Percentiles rank a stretch among this genome's conserved stretches.
Evolutionary conservation across 2,888 invertebrate species (phyloP).

Genomic region (Rhogogaster chlorosoma): DNA sequence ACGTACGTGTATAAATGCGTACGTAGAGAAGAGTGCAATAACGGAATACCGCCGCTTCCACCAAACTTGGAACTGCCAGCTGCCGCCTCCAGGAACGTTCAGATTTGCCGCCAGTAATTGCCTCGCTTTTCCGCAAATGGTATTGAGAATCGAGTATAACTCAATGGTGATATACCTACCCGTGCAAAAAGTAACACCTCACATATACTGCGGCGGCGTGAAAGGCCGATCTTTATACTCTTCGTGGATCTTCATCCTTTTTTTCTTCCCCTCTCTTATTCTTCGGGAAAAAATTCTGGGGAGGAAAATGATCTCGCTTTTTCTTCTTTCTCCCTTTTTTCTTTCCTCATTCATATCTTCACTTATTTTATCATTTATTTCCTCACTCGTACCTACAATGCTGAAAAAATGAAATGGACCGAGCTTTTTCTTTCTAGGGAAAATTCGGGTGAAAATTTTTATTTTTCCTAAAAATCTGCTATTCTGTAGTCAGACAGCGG

Average conservation of each 20-base stretch:
- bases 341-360: neutral
- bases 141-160: conserved; percentile 12
- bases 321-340: neutral
- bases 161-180: conserved; percentile 28
- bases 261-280: neutral
- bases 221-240: conserved; percentile 8
- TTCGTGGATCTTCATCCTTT: neutral
- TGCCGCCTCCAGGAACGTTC: conserved; percentile 64
- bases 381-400: neutral
- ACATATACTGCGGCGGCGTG: conserved; percentile 5
- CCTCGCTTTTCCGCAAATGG: conserved; percentile 74
- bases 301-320: neutral
- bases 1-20: neutral
- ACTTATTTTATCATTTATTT: neutral
- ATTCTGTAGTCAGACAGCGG: neutral
- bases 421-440: neutral
- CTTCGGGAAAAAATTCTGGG: neutral
- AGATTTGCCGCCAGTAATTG: conserved; percentile 76
- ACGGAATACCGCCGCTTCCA: neutral
- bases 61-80: conserved; percentile 74
- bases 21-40: neutral
- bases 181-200: conserved; percentile 15
- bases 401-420: too few species aligned
- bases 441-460: neutral
- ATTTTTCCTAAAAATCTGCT: neutral